These are phyloP conservation scores for Agrochola litura DNA, from an alignment of 2,888 invertebrate genomes.

Conservation along the genomic window DNA sequence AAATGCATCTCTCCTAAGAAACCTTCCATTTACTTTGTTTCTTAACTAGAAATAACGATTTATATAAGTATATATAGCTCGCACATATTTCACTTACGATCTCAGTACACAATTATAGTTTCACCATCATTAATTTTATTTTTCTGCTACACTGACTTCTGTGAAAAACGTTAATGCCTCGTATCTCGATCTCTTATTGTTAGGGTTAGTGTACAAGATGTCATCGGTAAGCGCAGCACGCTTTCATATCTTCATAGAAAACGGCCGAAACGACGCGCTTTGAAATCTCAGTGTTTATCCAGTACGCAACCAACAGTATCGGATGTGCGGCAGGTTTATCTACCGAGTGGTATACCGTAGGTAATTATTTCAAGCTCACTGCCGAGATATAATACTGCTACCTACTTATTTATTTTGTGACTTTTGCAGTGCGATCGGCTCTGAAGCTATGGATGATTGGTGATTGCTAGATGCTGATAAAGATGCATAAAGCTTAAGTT, in stretches of 20 bases:
- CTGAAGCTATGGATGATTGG: background rate
- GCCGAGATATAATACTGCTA: no score
- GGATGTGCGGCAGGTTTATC: no score
- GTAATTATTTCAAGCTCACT: no score
- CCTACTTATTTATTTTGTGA: no score
- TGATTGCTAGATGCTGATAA: background rate
- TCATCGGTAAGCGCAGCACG: background rate
- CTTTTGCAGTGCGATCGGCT: background rate
- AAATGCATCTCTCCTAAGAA: conserved; percentile 9
- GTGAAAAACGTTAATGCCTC: conserved; percentile 69
- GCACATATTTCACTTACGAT: conserved; percentile 55
- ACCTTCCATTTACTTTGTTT: conserved; percentile 4
- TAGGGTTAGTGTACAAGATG: conserved; percentile 43
- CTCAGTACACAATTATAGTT: conserved; percentile 63
- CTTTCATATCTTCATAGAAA: no score
- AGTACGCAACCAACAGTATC: no score
- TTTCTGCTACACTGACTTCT: conserved; percentile 65
- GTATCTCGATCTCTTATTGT: conserved; percentile 56
- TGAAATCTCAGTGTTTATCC: no score
- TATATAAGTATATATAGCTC: conserved; percentile 26
- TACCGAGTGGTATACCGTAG: no score
- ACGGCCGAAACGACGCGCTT: no score
- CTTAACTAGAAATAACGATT: conserved; percentile 35
- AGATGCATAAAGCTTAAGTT: background rate
- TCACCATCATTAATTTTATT: conserved; percentile 65